Evolutionary conservation across 92 coral and sea anemone genomes (phyloP).

Genomic region (Phenganax stokvisi): DNA sequence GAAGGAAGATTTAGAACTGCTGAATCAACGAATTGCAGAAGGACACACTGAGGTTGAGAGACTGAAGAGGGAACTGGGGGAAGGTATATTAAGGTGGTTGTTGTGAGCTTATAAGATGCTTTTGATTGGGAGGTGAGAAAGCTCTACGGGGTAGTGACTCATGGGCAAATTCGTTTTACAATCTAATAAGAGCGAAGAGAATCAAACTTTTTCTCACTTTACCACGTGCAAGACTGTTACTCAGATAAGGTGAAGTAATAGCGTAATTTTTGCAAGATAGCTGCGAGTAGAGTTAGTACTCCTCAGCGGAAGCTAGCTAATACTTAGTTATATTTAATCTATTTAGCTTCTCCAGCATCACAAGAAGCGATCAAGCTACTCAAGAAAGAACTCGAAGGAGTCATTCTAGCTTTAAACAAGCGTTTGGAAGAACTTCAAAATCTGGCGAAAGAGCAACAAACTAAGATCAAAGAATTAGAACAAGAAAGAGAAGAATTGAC

Average conservation of each 20-base stretch:
- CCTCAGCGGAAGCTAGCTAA: background rate
- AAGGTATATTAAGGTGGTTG: constrained; percentile 12
- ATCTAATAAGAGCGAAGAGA: too few relatives aligned
- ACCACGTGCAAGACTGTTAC: too few relatives aligned
- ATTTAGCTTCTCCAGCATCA: background rate
- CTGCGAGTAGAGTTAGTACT: too few relatives aligned
- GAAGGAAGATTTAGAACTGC: constrained; percentile 37
- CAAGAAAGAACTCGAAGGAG: constrained; percentile 73
- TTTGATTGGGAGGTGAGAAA: too few relatives aligned
- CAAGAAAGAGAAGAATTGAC: constrained; percentile 61
- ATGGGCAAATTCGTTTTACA: too few relatives aligned
- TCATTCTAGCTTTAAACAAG: constrained; percentile 66
- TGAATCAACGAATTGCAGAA: constrained; percentile 31
- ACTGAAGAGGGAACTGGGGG: constrained; percentile 16
- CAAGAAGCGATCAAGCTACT: constrained; percentile 55
- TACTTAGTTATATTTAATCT: background rate
- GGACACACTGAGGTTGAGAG: constrained; percentile 28
- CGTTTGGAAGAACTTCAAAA: constrained; percentile 63
- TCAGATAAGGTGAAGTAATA: too few relatives aligned
- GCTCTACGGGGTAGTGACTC: too few relatives aligned
- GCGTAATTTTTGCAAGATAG: too few relatives aligned
- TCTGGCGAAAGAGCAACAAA: constrained; percentile 63
- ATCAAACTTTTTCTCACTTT: too few relatives aligned
- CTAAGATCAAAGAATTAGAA: constrained; percentile 55
- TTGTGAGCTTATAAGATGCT: background rate